Conservation (phyloP, 2,113 vertebrate species). For the Cephalopterus ornatus region DNA sequence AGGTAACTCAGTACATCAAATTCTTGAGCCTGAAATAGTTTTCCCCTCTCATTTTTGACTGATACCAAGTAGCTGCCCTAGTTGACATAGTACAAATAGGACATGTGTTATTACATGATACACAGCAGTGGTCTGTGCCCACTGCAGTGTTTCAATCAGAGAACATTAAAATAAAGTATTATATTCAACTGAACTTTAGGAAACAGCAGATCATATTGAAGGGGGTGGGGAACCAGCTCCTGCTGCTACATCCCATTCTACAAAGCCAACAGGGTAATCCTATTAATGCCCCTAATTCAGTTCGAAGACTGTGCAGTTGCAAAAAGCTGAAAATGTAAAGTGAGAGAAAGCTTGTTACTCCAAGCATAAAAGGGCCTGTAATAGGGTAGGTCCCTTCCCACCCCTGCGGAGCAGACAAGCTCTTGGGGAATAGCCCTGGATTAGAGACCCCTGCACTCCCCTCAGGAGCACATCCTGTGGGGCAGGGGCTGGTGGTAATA, state of each 20-base stretch:
- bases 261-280: background rate
- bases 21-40: background rate
- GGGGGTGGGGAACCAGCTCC: background rate
- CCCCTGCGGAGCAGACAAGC: too few species aligned
- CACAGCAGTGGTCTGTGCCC: background rate
- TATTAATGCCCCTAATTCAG: background rate
- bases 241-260: background rate
- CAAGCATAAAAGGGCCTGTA: background rate
- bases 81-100: rapidly evolving
- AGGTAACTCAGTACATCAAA: background rate
- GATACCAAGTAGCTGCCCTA: too few species aligned
- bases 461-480: rapidly evolving
- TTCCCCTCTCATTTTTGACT: background rate
- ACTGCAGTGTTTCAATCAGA: background rate
- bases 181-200: rapidly evolving
- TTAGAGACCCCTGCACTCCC: rapidly evolving
- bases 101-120: rapidly evolving
- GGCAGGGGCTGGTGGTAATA: rapidly evolving
- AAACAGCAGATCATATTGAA: rapidly evolving
- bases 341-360: background rate
- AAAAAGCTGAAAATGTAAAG: background rate
- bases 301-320: background rate
- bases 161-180: background rate
- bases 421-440: rapidly evolving
- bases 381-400: too few species aligned